phyloP scores from a whole-genome alignment of 2,888 invertebrate species.

The Diplazon laetatorius region DNA sequence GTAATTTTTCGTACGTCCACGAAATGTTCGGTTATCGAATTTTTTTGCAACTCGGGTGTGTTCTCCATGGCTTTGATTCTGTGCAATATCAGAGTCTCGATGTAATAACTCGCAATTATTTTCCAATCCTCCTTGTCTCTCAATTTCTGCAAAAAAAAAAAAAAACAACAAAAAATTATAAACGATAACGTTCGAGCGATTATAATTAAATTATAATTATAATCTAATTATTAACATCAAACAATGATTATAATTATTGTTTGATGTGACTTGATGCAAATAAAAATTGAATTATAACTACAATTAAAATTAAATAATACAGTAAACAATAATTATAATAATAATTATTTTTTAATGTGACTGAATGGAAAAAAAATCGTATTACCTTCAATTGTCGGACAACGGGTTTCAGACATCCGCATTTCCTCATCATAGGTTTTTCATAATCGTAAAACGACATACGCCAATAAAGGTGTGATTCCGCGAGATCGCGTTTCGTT shows the following conservation, averaged over 20 bases:
- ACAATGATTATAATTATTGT: too few relatives aligned
- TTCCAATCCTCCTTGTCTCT: constrained; percentile 83
- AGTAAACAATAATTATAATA: too few relatives aligned
- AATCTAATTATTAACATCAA: too few relatives aligned
- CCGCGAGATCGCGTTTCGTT: constrained; percentile 62
- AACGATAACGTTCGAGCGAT: too few relatives aligned
- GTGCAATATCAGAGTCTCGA: constrained; percentile 84
- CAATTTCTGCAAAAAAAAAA: constrained; percentile 81
- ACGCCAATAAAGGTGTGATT: constrained; percentile 83
- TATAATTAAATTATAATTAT: too few relatives aligned
- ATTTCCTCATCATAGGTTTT: constrained; percentile 81
- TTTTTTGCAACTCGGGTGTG: constrained; percentile 43
- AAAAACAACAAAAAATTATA: too few relatives aligned
- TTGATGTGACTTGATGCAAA: too few relatives aligned
- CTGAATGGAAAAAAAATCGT: constrained; percentile 2
- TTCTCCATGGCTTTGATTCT: constrained; percentile 74
- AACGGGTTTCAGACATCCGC: constrained; percentile 74
- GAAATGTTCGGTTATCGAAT: constrained; percentile 42
- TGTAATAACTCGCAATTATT: constrained; percentile 84
- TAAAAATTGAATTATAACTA: too few relatives aligned
- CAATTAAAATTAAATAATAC: too few relatives aligned
- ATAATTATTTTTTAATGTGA: too few relatives aligned
- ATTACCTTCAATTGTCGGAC: constrained; percentile 75
- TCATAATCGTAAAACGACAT: constrained; percentile 85
- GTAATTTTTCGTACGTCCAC: constrained; percentile 12